Evolutionary conservation across 2,113 vertebrate species (phyloP).

Genomic region (Tachuris rubrigastra): DNA sequence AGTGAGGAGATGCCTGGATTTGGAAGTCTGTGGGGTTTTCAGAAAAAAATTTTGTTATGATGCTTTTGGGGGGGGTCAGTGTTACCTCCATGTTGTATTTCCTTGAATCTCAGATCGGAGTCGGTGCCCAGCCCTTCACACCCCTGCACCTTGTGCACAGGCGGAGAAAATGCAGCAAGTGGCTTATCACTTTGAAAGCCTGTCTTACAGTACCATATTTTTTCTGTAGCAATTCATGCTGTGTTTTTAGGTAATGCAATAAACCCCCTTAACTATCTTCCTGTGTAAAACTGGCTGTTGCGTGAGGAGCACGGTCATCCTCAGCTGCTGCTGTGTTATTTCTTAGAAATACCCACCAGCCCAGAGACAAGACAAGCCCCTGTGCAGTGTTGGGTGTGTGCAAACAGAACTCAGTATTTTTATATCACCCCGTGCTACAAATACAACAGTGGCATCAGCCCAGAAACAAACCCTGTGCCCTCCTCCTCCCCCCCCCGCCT

Average conservation of each 20-base stretch:
- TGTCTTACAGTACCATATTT: not conserved
- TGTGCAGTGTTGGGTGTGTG: not conserved
- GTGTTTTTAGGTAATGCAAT: constrained; percentile 53
- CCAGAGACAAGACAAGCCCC: not conserved
- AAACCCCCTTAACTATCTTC: constrained; percentile 41
- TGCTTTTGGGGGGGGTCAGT: too few species aligned
- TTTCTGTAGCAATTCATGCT: constrained; percentile 42
- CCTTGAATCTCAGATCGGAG: constrained; percentile 32
- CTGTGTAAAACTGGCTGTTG: constrained; percentile 34
- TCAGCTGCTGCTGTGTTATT: not conserved
- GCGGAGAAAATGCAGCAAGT: constrained; percentile 53
- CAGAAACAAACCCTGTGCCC: not conserved
- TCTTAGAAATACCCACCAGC: not conserved
- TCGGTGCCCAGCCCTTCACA: not conserved
- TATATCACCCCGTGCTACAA: not conserved
- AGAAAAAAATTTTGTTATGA: not conserved
- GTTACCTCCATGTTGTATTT: not conserved
- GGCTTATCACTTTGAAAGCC: constrained; percentile 49
- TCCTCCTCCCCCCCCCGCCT: not conserved
- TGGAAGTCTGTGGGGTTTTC: not conserved
- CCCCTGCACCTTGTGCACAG: not conserved
- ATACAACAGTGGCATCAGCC: not conserved
- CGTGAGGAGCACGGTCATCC: constrained; percentile 14
- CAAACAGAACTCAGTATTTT: not conserved
- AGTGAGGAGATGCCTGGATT: not conserved